Evolutionary conservation across 2,797 vertebrate genomes (phyloP).

Genomic region (Orestias chungarensis): DNA sequence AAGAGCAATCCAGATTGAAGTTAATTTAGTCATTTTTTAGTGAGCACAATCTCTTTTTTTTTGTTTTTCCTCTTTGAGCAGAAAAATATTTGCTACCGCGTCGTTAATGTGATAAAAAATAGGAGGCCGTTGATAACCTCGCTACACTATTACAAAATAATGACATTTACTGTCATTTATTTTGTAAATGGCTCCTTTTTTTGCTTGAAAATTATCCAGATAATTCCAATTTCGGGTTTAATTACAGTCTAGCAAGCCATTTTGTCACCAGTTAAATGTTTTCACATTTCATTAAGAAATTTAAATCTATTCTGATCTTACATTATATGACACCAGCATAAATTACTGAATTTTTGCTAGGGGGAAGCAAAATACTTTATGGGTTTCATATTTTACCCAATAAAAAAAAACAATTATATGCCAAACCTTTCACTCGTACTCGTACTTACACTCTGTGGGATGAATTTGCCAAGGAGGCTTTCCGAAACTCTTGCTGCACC

Average conservation of each 20-base stretch:
- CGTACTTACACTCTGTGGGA: neutral
- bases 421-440: conserved; percentile 14
- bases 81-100: neutral
- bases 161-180: conserved; percentile 4
- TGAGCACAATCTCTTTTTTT: conserved; percentile 4
- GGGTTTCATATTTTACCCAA: neutral
- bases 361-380: neutral
- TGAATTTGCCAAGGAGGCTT: conserved; percentile 21
- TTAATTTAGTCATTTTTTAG: conserved; percentile 29
- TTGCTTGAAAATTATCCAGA: conserved; percentile 6
- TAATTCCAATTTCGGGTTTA: conserved; percentile 4
- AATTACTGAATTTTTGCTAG: neutral
- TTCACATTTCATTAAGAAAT: neutral
- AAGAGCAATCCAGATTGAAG: conserved; percentile 27
- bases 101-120: neutral
- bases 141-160: neutral
- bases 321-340: neutral
- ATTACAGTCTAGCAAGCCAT: neutral
- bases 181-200: conserved; percentile 8
- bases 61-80: neutral
- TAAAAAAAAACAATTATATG: too few species aligned
- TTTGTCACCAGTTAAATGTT: neutral
- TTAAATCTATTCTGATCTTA: neutral
- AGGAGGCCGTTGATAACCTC: conserved; percentile 17
- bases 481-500: conserved; percentile 11